Evolutionary conservation across 2,888 invertebrate genomes (phyloP).

Genomic region (Drosophila birchii): DNA sequence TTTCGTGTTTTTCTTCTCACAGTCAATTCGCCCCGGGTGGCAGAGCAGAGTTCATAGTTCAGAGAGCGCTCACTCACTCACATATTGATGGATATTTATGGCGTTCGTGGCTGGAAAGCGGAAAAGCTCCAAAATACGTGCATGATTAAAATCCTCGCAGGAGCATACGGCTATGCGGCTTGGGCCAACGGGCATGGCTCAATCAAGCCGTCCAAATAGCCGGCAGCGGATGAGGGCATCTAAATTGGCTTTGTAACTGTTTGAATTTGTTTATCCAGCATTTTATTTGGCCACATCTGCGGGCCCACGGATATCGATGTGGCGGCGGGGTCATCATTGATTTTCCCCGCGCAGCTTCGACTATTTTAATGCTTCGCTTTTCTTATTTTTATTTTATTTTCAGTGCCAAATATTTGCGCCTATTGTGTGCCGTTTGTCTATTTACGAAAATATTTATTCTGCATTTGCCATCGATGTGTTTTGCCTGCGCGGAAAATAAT

Average conservation of each 20-base stretch:
- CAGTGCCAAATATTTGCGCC: constrained; percentile 29
- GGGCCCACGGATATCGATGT: constrained; percentile 5
- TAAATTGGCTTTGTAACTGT: constrained; percentile 49
- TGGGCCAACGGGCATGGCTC: constrained; percentile 45
- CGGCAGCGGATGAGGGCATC: constrained; percentile 11
- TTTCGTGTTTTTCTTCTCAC: constrained; percentile 5
- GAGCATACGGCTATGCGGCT: constrained; percentile 35
- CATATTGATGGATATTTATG: constrained; percentile 45
- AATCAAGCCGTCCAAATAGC: constrained; percentile 58
- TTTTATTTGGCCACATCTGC: constrained; percentile 43
- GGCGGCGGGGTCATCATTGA: constrained; percentile 24
- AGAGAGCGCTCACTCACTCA: constrained; percentile 3
- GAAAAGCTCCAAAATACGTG: constrained; percentile 47
- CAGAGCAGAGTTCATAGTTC: constrained; percentile 29
- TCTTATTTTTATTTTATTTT: not conserved
- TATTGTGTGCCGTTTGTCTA: constrained; percentile 24
- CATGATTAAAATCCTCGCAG: constrained; percentile 30
- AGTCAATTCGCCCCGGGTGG: constrained; percentile 16
- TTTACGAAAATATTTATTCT: constrained; percentile 33
- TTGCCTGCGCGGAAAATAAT: constrained; percentile 21
- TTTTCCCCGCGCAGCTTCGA: constrained; percentile 28
- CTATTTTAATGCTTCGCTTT: constrained; percentile 21
- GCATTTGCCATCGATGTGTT: constrained; percentile 23
- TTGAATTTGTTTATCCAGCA: constrained; percentile 45
- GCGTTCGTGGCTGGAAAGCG: constrained; percentile 37